Conservation (phyloP, 2,888 invertebrate genomes). For the Terebella lapidaria region DNA sequence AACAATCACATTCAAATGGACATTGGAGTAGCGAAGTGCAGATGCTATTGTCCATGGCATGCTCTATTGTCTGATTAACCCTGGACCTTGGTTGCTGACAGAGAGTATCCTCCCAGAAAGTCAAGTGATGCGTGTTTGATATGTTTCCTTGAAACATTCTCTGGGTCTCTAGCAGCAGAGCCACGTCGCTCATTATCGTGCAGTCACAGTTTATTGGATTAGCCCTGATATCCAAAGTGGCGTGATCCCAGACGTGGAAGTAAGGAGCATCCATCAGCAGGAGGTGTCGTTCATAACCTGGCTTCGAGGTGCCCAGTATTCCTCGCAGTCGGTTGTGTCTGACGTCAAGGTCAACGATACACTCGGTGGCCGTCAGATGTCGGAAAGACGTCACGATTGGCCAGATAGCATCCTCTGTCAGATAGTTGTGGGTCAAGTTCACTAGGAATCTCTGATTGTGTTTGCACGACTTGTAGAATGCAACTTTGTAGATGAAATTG, state of each 20-base stretch:
- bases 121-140: conserved; percentile 8
- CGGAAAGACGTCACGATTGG: conserved; percentile 21
- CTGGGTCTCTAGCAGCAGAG: conserved; percentile 2
- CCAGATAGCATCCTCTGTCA: conserved; percentile 16
- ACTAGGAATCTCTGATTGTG: conserved; percentile 13
- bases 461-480: conserved; percentile 24
- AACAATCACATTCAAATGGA: conserved; percentile 1
- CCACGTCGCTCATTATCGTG: conserved; percentile 10
- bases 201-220: conserved; percentile 22
- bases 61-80: background rate
- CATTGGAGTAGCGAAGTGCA: conserved; percentile 7
- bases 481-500: conserved; percentile 24
- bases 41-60: conserved; percentile 5
- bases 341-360: conserved; percentile 12
- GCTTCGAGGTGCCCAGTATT: conserved; percentile 10
- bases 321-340: conserved; percentile 15
- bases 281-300: conserved; percentile 6
- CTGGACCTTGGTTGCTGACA: conserved; percentile 5
- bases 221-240: conserved; percentile 10
- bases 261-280: conserved; percentile 6
- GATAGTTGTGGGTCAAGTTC: conserved; percentile 16
- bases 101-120: conserved; percentile 10
- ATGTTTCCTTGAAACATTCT: conserved; percentile 6
- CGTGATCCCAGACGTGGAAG: conserved; percentile 16
- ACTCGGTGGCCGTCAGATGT: conserved; percentile 16